Percentiles rank a stretch among this genome's conserved stretches.
phyloP scores from a whole-genome alignment of 2,113 vertebrate genomes.

The Megaceryle torquata region DNA sequence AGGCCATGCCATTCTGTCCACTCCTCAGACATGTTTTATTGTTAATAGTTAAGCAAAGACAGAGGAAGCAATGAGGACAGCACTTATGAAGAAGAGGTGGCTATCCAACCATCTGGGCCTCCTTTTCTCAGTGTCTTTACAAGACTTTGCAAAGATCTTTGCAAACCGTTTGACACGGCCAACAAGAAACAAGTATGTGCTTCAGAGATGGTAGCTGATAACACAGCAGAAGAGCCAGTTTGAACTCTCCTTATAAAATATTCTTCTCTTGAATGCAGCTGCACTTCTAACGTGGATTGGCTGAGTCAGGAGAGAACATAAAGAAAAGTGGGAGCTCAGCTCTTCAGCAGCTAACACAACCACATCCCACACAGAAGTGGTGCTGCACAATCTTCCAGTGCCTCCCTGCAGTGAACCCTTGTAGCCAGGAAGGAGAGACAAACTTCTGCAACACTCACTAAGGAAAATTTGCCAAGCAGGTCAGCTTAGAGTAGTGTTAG shows the following conservation, averaged over 20 bases:
- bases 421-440: neutral
- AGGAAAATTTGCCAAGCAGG: neutral
- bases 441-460: neutral
- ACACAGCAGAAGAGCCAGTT: neutral
- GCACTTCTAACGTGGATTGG: neutral
- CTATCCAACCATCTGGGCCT: neutral
- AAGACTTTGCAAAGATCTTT: neutral
- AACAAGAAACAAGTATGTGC: neutral
- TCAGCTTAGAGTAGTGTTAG: neutral
- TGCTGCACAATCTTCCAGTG: neutral
- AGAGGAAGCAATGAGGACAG: neutral
- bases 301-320: constrained; percentile 41
- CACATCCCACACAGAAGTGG: constrained; percentile 25
- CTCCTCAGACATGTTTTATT: neutral
- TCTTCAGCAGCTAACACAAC: neutral
- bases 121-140: neutral
- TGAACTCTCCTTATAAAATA: neutral
- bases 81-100: neutral
- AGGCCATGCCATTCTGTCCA: neutral
- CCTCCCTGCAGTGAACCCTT: neutral
- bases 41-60: neutral
- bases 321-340: constrained; percentile 45
- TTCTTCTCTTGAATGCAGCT: constrained; percentile 24
- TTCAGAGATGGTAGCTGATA: neutral
- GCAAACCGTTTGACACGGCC: neutral